Evolutionary conservation across 2,888 invertebrate species (phyloP), one percentile per base, ranked within the genome.

Genomic region (Helleia helle): DNA sequence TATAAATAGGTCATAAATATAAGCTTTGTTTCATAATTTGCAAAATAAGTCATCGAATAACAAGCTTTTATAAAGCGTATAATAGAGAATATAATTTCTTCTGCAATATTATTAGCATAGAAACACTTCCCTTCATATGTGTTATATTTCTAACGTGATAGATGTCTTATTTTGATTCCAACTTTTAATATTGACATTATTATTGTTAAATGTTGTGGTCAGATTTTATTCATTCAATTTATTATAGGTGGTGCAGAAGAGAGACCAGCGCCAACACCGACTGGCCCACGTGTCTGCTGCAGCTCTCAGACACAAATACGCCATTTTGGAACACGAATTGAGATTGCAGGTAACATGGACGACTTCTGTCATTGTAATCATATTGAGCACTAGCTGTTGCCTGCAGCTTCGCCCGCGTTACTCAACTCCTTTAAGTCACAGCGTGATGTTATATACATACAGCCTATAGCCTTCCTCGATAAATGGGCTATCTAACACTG

Each of bases 241-340:
- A 8, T 24, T 39, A 30, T 65, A 83, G 84, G 81, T 84, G 59
- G 83, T 84, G 46, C 83, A 83, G 48, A 77, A 71, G 46, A 79
- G 69, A 50, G 81, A 80, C 2, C 71, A 75, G 7, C 62, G 73
- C 1, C 72, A 69, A 17, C 77, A 76, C 36, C 59, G 81, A n/a
- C 47, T 80, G 17, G 64, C 73, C 0, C 80, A 80, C 50, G 76
- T 83, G 4, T 74, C 84, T 0, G 70, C 83, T 0, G 76, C 84
- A 0, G 76, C 84, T 0, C 46, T 86, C 39, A 64, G 85, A 15
- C 85, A 86, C 48, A 86, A 85, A 56, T 86, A 84, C 47, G 85
- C 86, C 1, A 73, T 86, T 37, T 52, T 86, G 58, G 86, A 86
- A 46, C 85, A 86, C 38, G 86, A 86, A 47, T 49, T 85, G 17